Evolutionary conservation across 1,140 invertebrate species (phyloP), one percentile per base, ranked within the genome.

Genomic region (Vanessa tameamea): DNA sequence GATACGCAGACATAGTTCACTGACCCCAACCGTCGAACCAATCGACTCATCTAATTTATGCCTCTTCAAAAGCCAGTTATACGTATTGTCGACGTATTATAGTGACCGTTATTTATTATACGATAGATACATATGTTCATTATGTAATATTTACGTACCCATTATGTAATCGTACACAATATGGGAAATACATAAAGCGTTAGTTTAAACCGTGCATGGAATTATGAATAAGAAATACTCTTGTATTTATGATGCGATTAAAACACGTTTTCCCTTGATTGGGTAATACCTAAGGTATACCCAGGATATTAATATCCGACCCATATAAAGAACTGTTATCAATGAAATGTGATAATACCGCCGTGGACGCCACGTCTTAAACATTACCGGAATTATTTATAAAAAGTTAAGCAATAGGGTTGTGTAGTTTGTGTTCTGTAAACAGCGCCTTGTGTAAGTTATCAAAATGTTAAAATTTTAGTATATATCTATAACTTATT

Each of bases 101-200:
- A 43, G 51, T 9, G 15, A 15, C 51, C 15, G 15, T 15, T 53
- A 53, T 53, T 9, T 53, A 20, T 8, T 26, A 59, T 26, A 26
- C 23, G 14, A 51, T 26, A 59, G 6, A 59, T 23, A 26, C 55
- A 59, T 59, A 59, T 26, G 55, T 59, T 2, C 43, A 61, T 37
- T 51, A 51, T n/a, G 9, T 51, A 51, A 51, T 14, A 51, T 51
- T 15, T n/a, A 51, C 13, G 13, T 51, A n/a, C n/a, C 9, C 5
- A 51, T 51, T 61, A 61, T 31, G 57, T 61, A 61, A 61, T 61
- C 57, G 57, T 4, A 61, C 57, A 13, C 31, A 61, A 61, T 15
- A 61, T 13, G 57, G 57, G 31, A 61, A 61, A 37, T 61, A 61
- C 57, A 16, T 20, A 23, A 61, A 37, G 26, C 31, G 20, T 57